phyloP scores from a whole-genome alignment of 1,140 invertebrate species.

The honey bee (Apis mellifera) region DNA sequence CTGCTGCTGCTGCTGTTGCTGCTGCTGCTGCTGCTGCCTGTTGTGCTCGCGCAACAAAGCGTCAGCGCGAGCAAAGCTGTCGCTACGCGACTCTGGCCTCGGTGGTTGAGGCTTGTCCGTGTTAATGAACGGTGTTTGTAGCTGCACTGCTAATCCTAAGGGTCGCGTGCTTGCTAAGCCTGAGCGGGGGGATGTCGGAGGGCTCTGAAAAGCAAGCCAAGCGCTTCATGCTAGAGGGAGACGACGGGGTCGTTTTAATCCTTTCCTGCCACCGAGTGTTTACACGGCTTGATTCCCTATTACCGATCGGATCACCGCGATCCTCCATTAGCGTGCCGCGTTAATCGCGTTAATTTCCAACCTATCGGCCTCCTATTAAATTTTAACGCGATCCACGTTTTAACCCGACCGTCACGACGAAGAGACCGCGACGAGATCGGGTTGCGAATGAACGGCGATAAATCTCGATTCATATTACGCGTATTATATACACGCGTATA shows the following conservation, averaged over 20 bases:
- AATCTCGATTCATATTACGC: not conserved
- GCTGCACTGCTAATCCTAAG: constrained; percentile 65
- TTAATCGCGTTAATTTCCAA: constrained; percentile 31
- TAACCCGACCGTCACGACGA: not conserved
- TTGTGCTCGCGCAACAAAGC: constrained; percentile 71
- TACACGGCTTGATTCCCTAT: constrained; percentile 4
- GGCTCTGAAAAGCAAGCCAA: constrained; percentile 79
- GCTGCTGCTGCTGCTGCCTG: constrained; percentile 52
- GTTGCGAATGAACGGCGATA: not conserved
- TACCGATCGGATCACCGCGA: not conserved
- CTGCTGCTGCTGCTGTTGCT: no score
- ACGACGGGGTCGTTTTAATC: constrained; percentile 49
- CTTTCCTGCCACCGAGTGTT: constrained; percentile 44
- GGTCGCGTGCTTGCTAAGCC: constrained; percentile 66
- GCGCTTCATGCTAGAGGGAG: constrained; percentile 67
- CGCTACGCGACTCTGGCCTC: constrained; percentile 74
- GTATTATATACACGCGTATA: no score
- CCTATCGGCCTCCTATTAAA: not conserved
- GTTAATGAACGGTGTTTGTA: constrained; percentile 39
- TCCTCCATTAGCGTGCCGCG: not conserved
- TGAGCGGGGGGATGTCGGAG: constrained; percentile 74
- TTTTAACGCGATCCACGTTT: not conserved
- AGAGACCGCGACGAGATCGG: not conserved
- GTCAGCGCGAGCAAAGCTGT: constrained; percentile 73
- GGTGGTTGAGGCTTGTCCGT: constrained; percentile 65